Percentiles rank a stretch among this genome's conserved stretches.
Conservation (phyloP, 2,797 vertebrate species). For the Notolepis coatsorum region DNA sequence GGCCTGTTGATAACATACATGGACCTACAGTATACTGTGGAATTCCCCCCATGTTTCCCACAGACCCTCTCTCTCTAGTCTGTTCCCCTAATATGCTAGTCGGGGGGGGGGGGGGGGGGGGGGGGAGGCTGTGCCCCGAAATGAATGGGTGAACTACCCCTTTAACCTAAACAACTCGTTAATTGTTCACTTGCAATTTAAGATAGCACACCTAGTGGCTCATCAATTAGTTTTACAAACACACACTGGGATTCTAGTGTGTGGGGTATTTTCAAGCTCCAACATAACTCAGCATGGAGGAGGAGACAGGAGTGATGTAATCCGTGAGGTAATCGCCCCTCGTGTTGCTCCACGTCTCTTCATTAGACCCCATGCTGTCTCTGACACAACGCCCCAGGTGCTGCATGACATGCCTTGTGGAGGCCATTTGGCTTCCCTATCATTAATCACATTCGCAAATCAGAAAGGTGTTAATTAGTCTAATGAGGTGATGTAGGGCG, state of each 20-base stretch:
- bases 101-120: not conserved
- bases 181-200: too few relatives aligned
- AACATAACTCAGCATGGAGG: conserved; percentile 38
- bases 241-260: conserved; percentile 41
- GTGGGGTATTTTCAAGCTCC: conserved; percentile 44
- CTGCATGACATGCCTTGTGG: conserved; percentile 24
- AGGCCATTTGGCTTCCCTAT: conserved; percentile 24
- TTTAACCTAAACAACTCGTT: too few relatives aligned
- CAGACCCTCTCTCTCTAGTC: not conserved
- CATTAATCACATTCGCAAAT: conserved; percentile 60
- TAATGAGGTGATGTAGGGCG: conserved; percentile 32
- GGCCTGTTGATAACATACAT: conserved; percentile 6
- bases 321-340: conserved; percentile 44
- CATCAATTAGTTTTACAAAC: too few relatives aligned
- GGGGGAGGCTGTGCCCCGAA: conserved; percentile 23
- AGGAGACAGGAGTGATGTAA: conserved; percentile 52
- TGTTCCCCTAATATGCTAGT: not conserved
- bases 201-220: too few relatives aligned
- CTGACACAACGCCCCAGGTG: conserved; percentile 13
- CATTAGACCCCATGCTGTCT: not conserved
- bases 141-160: too few relatives aligned
- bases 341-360: not conserved
- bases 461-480: conserved; percentile 48
- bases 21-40: too few relatives aligned
- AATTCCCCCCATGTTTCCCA: not conserved